Base-by-base conservation (phyloP, 2,888 invertebrate species). In the Troides aeacus region DNA sequence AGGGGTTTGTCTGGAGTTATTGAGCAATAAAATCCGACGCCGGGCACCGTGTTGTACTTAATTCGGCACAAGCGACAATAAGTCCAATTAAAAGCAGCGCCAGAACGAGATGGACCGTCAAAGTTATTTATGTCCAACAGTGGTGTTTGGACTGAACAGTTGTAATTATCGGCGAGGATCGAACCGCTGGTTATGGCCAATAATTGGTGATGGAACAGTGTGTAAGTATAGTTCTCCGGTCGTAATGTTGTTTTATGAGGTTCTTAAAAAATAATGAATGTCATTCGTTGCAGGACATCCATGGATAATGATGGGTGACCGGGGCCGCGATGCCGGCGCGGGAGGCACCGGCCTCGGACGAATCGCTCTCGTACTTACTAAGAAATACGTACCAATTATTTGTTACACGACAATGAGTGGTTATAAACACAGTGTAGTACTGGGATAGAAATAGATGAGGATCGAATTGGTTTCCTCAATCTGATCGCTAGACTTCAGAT, bases 101-200 rank as follows among this genome's bases (percentile, higher is more conserved):
- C 75, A 71, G 67, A 72, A 73, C 66, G 73, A 76, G 73, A 74
- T 73, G 74, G 64, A 77, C 78, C 75, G 77, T 76, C 77, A 73
- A 74, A 65, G 73, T 81, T 75, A 84, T 84, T 83, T 84, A 84
- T 80, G 79, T 72, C 69, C 66, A 68, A 73, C 73, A 72, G 68
- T 74, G 30, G 75, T 79, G 77, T 81, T 80, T 80, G 78, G 74
- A 73, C 72, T 75, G 81, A 75, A 79, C 75, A 78, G 79, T 83
- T 79, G 81, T 88, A 91, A 92, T 92, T 91, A 92, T 90, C 87
- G 86, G 71, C 79, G 77, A 82, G 82, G 83, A 90, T 90, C 89
- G 86, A 87, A 86, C 85, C 82, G 73, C 74, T 81, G 78, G 87
- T 91, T 91, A 92, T 85, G 84, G 82, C 84, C 87, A 82, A 84